Conservation (phyloP, 2,888 invertebrate species). For the Leptogaster cylindrica region DNA sequence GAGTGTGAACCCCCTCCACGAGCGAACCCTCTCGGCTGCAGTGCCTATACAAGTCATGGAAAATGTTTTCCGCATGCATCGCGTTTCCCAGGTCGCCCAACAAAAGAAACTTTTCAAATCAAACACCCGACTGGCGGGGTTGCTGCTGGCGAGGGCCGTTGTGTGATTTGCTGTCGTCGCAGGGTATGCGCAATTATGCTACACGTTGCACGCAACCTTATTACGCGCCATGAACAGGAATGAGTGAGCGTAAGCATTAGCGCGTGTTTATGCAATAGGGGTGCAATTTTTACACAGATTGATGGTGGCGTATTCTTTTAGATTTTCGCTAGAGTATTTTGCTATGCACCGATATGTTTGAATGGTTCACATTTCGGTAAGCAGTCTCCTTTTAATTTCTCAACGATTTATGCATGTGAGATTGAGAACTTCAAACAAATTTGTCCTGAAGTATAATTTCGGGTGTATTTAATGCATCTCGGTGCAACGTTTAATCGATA, state of each 20-base stretch:
- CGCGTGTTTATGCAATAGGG: constrained; percentile 38
- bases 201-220: constrained; percentile 45
- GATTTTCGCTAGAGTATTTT: no score
- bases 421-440: constrained; percentile 4
- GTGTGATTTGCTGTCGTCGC: constrained; percentile 35
- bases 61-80: constrained; percentile 6
- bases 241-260: constrained; percentile 5
- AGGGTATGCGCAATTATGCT: constrained; percentile 45
- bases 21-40: no score
- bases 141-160: not conserved
- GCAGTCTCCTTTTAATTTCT: constrained; percentile 16
- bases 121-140: constrained; percentile 15
- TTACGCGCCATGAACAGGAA: constrained; percentile 39
- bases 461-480: not conserved
- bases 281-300: constrained; percentile 23
- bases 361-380: not conserved
- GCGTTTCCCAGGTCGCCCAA: constrained; percentile 19
- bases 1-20: not conserved
- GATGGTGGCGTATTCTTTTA: no score
- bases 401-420: not conserved
- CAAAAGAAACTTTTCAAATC: constrained; percentile 36
- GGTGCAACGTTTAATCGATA: no score
- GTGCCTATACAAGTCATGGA: constrained; percentile 14
- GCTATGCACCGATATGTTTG: not conserved
- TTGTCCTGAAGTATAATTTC: not conserved